A percentile compares a stretch with the other conserved stretches of the same genome.
Conservation (phyloP, 2,888 invertebrate genomes). For the Venustoraphidia nigricollis region DNA sequence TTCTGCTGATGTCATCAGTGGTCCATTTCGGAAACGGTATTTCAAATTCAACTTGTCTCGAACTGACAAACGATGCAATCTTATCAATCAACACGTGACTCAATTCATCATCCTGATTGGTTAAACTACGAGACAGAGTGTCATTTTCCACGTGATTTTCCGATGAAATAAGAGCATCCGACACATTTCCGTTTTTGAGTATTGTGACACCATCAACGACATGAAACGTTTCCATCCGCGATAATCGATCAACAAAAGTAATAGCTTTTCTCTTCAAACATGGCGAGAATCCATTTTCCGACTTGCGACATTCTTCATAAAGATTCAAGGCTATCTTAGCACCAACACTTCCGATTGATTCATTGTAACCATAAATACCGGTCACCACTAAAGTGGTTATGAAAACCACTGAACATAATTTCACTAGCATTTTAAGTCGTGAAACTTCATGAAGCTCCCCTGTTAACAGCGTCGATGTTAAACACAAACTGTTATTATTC, state of each 20-base stretch:
- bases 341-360: constrained; percentile 31
- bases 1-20: constrained; percentile 48
- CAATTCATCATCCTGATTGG: constrained; percentile 50
- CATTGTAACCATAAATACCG: no score
- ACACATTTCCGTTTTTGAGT: constrained; percentile 33
- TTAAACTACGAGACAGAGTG: constrained; percentile 45
- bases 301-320: constrained; percentile 62
- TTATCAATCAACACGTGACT: constrained; percentile 58
- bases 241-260: constrained; percentile 59
- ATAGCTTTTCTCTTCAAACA: constrained; percentile 73
- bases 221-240: constrained; percentile 47
- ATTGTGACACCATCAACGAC: constrained; percentile 53
- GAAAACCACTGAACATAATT: no score
- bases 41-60: constrained; percentile 49
- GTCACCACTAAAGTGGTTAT: no score
- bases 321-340: constrained; percentile 50
- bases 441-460: no score
- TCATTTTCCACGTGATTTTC: constrained; percentile 53
- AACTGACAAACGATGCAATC: constrained; percentile 52
- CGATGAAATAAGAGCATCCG: constrained; percentile 26
- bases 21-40: constrained; percentile 57
- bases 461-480: no score
- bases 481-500: no score
- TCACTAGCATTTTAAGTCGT: no score
- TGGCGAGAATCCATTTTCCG: constrained; percentile 42